A percentile compares a stretch with the other conserved stretches of the same genome.
phyloP scores from a whole-genome alignment of 2,113 vertebrate genomes.

The Seriola aureovittata region DNA sequence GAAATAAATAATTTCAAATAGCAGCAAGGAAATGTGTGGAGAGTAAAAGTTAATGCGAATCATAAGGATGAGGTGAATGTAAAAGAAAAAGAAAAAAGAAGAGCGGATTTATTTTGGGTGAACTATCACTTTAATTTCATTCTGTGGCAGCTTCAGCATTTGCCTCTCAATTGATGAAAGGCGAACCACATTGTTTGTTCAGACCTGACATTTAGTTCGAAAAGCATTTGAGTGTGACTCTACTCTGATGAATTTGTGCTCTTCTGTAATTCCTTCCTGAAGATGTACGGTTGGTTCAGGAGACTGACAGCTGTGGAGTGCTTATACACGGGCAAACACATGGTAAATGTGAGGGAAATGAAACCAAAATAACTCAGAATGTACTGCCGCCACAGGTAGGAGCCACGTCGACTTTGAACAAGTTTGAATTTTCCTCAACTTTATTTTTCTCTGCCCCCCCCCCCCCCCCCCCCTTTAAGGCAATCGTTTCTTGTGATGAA shows the following conservation, averaged over 20 bases:
- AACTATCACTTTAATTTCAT: conserved; percentile 72
- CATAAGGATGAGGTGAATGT: conserved; percentile 53
- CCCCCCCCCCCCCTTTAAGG: background rate
- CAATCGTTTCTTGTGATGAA: conserved; percentile 40
- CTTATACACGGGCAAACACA: conserved; percentile 20
- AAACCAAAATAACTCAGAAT: conserved; percentile 48
- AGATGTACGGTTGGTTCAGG: conserved; percentile 60
- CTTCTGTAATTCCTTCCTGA: conserved; percentile 70
- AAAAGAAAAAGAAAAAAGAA: conserved; percentile 46
- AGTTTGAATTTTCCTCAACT: conserved; percentile 19
- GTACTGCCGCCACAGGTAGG: conserved; percentile 37
- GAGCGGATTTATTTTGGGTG: conserved; percentile 64
- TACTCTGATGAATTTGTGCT: conserved; percentile 75
- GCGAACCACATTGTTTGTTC: conserved; percentile 73
- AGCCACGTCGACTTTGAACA: conserved; percentile 18
- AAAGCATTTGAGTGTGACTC: conserved; percentile 75
- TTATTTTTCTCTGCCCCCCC: conserved; percentile 17
- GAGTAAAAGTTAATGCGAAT: conserved; percentile 36
- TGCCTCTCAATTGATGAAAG: conserved; percentile 79
- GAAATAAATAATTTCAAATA: conserved; percentile 29
- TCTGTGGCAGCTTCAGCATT: conserved; percentile 74
- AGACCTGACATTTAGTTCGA: conserved; percentile 79
- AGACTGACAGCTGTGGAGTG: conserved; percentile 76
- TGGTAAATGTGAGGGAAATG: conserved; percentile 32
- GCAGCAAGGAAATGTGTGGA: background rate